These are phyloP conservation scores for Chaetodon auriga DNA, from an alignment of 2,113 vertebrate species.

Conservation along the genomic window DNA sequence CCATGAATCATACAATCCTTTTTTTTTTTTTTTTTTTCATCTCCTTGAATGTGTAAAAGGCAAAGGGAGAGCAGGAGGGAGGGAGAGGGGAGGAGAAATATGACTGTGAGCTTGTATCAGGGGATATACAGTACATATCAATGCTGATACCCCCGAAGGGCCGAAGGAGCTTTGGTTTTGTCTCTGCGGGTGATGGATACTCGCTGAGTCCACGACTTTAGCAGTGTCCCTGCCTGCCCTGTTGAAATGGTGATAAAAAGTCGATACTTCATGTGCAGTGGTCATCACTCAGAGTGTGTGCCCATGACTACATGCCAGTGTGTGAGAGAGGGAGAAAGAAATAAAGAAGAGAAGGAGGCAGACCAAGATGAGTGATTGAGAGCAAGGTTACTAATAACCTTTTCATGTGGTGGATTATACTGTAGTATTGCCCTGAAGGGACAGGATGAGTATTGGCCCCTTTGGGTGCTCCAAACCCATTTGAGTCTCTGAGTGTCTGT, in stretches of 20 bases:
- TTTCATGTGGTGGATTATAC: constrained; percentile 54
- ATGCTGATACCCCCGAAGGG: constrained; percentile 28
- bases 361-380: constrained; percentile 49
- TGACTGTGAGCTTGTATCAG: constrained; percentile 5
- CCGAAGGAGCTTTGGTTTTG: constrained; percentile 40
- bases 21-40: not conserved
- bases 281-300: constrained; percentile 49
- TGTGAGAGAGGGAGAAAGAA: constrained; percentile 24
- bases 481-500: constrained; percentile 34
- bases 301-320: constrained; percentile 28
- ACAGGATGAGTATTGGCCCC: constrained; percentile 26
- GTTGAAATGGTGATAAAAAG: constrained; percentile 61
- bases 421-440: constrained; percentile 33
- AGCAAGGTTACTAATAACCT: constrained; percentile 52
- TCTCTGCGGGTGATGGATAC: constrained; percentile 43
- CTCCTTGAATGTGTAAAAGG: not conserved
- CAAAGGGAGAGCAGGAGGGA: not conserved
- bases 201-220: constrained; percentile 21
- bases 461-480: constrained; percentile 24
- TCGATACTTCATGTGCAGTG: constrained; percentile 35
- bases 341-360: constrained; percentile 1
- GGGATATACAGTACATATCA: constrained; percentile 23
- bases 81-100: not conserved
- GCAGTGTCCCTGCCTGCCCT: constrained; percentile 33
- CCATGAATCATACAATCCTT: too few relatives aligned